Evolutionary conservation across 1,140 invertebrate genomes (phyloP), one percentile per base, ranked within the genome.

Genomic region (Diachasma alloeum): DNA sequence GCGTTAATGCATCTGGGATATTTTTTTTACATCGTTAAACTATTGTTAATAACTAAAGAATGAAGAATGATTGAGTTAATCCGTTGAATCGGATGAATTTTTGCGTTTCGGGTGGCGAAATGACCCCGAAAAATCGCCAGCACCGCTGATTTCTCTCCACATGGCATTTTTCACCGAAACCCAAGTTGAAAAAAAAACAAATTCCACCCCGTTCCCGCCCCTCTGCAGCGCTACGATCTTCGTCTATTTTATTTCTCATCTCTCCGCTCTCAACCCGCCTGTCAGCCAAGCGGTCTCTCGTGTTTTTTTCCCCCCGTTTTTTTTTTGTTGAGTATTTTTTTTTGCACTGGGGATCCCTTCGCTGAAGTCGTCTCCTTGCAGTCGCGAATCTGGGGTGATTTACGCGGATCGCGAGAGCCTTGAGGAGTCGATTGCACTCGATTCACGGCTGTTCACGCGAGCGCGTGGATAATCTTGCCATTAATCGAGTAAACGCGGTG

Each of bases 151-250:
- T 53, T 53, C 2, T 53, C 4, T 17, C 48, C 48, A 53, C 48
- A 53, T 53, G 48, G 48, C 2, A n/a, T 53, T 53, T 53, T 53
- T 53, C 15, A 17, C 17, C 13, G 9, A 42, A 10, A 13, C 39
- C 0, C 42, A 73, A 26, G 72, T 39, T 11, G 36, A 66, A 74
- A 71, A 70, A 76, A 76, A 70, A 75, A 67, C 56, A 26, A 76
- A 76, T 59, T 36, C 26, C 48, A 76, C 53, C 74, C 48, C 74
- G 67, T 71, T 76, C 74, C 74, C 74, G 68, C 67, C 74, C 74
- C 74, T 63, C 37, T 26, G 67, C 31, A 71, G 68, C 68, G 67
- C 44, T 68, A 59, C 66, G 13, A 67, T 75, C 74, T 70, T 31
- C 37, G 19, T 69, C 56, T 56, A 53, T 53, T 53, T 53, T 53